Evolutionary conservation across 2,888 invertebrate genomes (phyloP), one percentile per base, ranked within the genome.

Genomic region (Clepsis dumicolana): DNA sequence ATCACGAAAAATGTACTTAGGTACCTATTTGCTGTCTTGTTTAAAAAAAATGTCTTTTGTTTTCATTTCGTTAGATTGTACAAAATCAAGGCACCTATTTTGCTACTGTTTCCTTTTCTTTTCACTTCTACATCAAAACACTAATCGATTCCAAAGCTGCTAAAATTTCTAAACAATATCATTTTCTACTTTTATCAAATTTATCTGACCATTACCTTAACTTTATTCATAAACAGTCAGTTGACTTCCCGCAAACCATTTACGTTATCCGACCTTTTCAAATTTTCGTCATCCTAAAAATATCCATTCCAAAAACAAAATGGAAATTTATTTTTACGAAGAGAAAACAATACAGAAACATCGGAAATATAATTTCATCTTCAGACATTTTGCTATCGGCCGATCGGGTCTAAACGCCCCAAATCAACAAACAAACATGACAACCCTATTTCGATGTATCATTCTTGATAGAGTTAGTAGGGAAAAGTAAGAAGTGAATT

Each of bases 371-470:
- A 67, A 67, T 67, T 67, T 67, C 62, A 67, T 63, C 56, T 67
- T 25, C 38, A 56, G 66, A 68, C 67, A 63, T 67, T 67, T 68
- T 41, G 57, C 24, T 68, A 68, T 68, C 68, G 68, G 63, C 41
- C 63, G 56, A 68, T 68, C 63, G 64, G 68, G 68, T 64, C 63
- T 68, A 68, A 68, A 59, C 68, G 59, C 32, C 68, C 68, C 68
- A 53, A 68, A 68, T 68, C 68, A 68, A 68, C 68, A 68, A 64
- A 64, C 59, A 64, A 64, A 68, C 64, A 68, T 68, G 68, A 68
- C 68, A 68, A 68, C 68, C 68, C 59, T 64, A 68, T 68, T 67
- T 59, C 63, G 64, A 68, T 68, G 68, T 68, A 68, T 68, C 68
- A 68, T 68, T 64, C 59, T 12, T 32, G 41, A 25, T 29, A 64